Percentiles rank a stretch among this genome's conserved stretches.
Conservation (phyloP, 1,140 invertebrate species). For the Listronotus oregonensis region DNA sequence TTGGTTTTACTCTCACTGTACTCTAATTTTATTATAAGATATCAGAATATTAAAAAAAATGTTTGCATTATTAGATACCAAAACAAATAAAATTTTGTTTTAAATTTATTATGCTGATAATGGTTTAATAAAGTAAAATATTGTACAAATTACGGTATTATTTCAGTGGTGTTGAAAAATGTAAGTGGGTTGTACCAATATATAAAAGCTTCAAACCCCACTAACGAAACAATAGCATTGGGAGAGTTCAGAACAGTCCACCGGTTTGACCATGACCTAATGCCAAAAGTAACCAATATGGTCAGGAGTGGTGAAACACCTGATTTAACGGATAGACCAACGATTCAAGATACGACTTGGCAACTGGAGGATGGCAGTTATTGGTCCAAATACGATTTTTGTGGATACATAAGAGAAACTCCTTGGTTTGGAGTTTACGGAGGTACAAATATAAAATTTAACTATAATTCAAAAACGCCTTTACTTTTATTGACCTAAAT, state of each 20-base stretch:
- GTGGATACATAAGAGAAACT: constrained; percentile 21
- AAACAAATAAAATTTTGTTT: no score
- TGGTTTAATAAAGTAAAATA: no score
- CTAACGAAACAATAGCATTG: constrained; percentile 6
- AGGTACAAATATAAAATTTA: constrained; percentile 15
- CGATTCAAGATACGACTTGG: constrained; percentile 27
- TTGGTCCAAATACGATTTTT: constrained; percentile 29
- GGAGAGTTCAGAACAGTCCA: constrained; percentile 19
- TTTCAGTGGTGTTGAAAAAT: constrained; percentile 14
- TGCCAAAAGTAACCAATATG: constrained; percentile 24
- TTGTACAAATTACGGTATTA: no score
- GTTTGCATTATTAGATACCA: no score
- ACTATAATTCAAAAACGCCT: no score
- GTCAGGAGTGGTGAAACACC: constrained; percentile 9
- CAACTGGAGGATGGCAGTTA: constrained; percentile 21
- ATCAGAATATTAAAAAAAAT: no score
- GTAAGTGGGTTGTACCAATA: constrained; percentile 23
- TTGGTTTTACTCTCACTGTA: no score
- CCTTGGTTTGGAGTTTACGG: constrained; percentile 27
- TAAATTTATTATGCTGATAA: no score
- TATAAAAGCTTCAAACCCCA: constrained; percentile 18
- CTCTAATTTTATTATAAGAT: no score
- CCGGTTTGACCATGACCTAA: constrained; percentile 14
- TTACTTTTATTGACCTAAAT: no score
- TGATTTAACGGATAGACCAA: constrained; percentile 9